phyloP scores from a whole-genome alignment of 2,888 invertebrate genomes.

The Lasioglossum marginatum region DNA sequence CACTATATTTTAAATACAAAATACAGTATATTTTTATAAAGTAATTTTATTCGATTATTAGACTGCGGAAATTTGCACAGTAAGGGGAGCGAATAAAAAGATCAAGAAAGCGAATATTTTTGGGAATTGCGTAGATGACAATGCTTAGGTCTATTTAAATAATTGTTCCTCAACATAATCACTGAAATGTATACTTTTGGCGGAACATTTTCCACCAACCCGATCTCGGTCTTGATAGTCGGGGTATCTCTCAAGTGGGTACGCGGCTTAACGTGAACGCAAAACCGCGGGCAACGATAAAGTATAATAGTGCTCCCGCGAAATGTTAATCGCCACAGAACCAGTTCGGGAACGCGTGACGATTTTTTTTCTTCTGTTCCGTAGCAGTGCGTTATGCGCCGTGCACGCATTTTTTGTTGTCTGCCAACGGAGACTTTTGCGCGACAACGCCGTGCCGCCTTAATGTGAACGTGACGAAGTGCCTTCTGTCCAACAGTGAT shows the following conservation, averaged over 20 bases:
- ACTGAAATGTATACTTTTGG: neutral
- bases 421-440: neutral
- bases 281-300: neutral
- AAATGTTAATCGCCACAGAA: slow-evolving; percentile 19
- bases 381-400: neutral
- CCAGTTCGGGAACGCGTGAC: slow-evolving; percentile 28
- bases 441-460: neutral
- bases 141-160: neutral
- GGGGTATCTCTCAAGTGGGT: neutral
- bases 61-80: neutral
- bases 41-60: neutral
- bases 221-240: neutral
- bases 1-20: neutral
- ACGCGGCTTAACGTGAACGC: slow-evolving; percentile 13
- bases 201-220: neutral
- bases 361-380: neutral
- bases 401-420: slow-evolving; percentile 7
- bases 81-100: too few species aligned
- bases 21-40: neutral
- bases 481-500: slow-evolving; percentile 16
- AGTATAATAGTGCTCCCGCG: neutral
- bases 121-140: neutral
- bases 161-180: neutral
- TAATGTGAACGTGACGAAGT: slow-evolving; percentile 5
- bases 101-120: neutral